A percentile compares a stretch with the other conserved stretches of the same genome.
phyloP scores from a whole-genome alignment of 2,888 invertebrate genomes.

The Metalampra italica region DNA sequence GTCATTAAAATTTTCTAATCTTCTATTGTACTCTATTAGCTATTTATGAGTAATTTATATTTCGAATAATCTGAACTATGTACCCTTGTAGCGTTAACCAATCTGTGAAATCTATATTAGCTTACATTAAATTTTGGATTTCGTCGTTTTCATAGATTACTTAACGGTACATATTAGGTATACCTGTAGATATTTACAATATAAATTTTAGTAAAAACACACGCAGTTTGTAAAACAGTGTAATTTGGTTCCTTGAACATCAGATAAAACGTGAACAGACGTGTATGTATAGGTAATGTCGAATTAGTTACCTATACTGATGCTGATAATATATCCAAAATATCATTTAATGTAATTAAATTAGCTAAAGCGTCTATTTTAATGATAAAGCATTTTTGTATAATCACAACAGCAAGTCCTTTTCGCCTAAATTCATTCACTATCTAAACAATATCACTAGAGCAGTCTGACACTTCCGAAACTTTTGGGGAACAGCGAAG shows the following conservation, averaged over 20 bases:
- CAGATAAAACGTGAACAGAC: constrained; percentile 52
- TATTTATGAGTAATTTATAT: constrained; percentile 15
- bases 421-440: constrained; percentile 62
- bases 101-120: constrained; percentile 26
- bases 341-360: constrained; percentile 56
- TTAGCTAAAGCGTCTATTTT: constrained; percentile 71
- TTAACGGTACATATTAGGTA: constrained; percentile 20
- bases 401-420: constrained; percentile 72
- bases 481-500: constrained; percentile 70
- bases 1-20: constrained; percentile 1
- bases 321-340: not conserved
- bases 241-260: constrained; percentile 53
- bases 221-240: constrained; percentile 47
- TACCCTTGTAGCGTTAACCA: constrained; percentile 27
- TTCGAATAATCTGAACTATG: constrained; percentile 13
- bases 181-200: constrained; percentile 33
- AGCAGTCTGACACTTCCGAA: constrained; percentile 76
- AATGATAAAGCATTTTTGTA: constrained; percentile 69
- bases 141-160: constrained; percentile 32
- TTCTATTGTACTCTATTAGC: constrained; percentile 12
- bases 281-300: constrained; percentile 25
- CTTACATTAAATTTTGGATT: constrained; percentile 18
- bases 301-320: constrained; percentile 43
- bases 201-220: constrained; percentile 47
- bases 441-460: constrained; percentile 72